phyloP scores from a whole-genome alignment of 2,113 vertebrate species.

The Anthoscopus minutus region DNA sequence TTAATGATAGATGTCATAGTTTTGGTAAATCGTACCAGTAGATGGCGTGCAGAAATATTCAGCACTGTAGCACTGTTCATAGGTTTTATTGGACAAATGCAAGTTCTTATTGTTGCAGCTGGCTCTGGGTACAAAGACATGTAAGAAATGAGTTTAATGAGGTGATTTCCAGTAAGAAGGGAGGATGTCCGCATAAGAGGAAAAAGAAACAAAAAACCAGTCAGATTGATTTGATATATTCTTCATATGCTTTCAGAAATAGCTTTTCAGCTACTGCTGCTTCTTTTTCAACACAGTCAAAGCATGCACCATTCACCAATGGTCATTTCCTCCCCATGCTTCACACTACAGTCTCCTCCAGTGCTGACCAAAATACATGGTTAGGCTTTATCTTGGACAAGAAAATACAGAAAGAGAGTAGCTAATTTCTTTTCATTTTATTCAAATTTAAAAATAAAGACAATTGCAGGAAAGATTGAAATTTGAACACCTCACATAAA shows the following conservation, averaged over 20 bases:
- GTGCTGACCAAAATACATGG: not conserved
- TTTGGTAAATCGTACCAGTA: not conserved
- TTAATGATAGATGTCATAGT: not conserved
- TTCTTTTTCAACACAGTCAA: not conserved
- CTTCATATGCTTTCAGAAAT: not conserved
- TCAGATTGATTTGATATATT: not conserved
- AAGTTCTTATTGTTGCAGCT: not conserved
- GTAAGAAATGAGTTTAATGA: not conserved
- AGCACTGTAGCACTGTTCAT: not conserved
- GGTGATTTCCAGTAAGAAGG: not conserved
- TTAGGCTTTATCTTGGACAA: not conserved
- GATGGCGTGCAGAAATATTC: constrained; percentile 42
- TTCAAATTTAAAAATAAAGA: not conserved
- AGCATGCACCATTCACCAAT: not conserved
- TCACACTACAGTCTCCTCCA: not conserved
- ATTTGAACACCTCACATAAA: not conserved
- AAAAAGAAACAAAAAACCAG: not conserved
- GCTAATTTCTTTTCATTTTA: not conserved
- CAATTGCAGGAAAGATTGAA: not conserved
- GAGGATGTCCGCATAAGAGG: not conserved
- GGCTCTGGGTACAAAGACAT: not conserved
- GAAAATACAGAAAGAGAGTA: not conserved
- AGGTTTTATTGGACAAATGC: not conserved
- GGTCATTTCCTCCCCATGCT: not conserved
- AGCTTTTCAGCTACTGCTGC: not conserved